Percentiles rank a stretch among this genome's conserved stretches.
These are phyloP conservation scores for Patella caerulea DNA, from an alignment of 2,888 invertebrate species.

Conservation along the genomic window DNA sequence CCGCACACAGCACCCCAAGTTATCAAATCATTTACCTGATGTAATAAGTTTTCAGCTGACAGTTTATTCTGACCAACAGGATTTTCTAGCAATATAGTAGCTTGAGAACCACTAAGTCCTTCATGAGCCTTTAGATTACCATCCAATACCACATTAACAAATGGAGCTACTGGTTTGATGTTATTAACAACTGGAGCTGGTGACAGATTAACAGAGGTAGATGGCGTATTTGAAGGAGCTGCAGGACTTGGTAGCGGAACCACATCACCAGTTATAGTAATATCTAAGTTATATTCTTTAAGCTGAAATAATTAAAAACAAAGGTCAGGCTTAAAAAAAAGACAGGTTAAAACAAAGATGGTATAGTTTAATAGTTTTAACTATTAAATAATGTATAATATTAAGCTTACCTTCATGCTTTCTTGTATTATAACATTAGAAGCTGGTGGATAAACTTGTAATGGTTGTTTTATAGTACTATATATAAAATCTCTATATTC, in stretches of 20 bases:
- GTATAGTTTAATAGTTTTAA: background rate
- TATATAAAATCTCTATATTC: constrained; percentile 85
- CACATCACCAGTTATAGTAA: constrained; percentile 76
- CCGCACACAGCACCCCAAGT: background rate
- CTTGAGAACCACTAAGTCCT: constrained; percentile 77
- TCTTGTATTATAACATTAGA: constrained; percentile 80
- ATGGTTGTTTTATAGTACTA: constrained; percentile 84
- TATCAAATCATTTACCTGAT: constrained; percentile 34
- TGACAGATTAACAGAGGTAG: constrained; percentile 25
- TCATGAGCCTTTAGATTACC: constrained; percentile 78
- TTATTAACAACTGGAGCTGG: constrained; percentile 56
- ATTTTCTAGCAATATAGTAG: constrained; percentile 81
- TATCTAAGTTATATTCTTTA: constrained; percentile 81
- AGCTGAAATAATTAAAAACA: constrained; percentile 72
- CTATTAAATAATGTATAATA: background rate
- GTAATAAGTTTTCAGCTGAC: constrained; percentile 36
- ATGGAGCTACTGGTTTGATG: constrained; percentile 69
- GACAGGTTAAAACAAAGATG: too few relatives aligned
- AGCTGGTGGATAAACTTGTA: constrained; percentile 75
- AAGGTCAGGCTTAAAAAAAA: too few relatives aligned
- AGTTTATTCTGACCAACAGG: constrained; percentile 67
- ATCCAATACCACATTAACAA: constrained; percentile 82
- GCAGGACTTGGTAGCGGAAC: background rate
- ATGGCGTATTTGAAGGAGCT: constrained; percentile 12
- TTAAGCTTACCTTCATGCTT: constrained; percentile 64